These are phyloP conservation scores for Drosophila suzukii DNA, from an alignment of 1,140 invertebrate species.

Conservation along the genomic window DNA sequence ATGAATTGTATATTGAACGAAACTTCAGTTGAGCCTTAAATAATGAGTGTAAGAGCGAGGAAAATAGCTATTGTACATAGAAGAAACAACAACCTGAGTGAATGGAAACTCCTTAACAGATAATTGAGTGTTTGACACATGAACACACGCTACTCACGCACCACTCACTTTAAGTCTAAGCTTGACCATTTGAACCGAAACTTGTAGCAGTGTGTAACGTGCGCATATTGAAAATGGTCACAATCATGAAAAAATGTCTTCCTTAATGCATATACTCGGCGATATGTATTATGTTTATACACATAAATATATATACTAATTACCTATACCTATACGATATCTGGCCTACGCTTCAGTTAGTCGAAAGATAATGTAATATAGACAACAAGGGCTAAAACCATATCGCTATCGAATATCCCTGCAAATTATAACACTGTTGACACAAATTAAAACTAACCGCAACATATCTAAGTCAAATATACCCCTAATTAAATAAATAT, in stretches of 20 bases:
- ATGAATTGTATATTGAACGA: constrained; percentile 53
- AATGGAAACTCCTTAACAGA: constrained; percentile 55
- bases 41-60: constrained; percentile 44
- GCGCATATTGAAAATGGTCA: constrained; percentile 75
- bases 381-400: constrained; percentile 26
- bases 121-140: constrained; percentile 49
- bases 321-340: constrained; percentile 55
- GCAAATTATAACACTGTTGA: constrained; percentile 76
- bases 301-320: constrained; percentile 54
- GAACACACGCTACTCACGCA: constrained; percentile 30
- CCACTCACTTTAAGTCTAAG: constrained; percentile 62
- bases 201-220: constrained; percentile 48
- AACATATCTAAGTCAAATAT: constrained; percentile 57
- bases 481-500: constrained; percentile 36
- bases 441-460: constrained; percentile 54
- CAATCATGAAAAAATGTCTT: constrained; percentile 85
- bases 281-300: constrained; percentile 75
- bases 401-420: constrained; percentile 56
- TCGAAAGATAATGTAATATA: constrained; percentile 47
- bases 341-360: constrained; percentile 74
- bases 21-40: constrained; percentile 66
- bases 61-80: constrained; percentile 58
- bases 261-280: constrained; percentile 81
- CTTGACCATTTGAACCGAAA: constrained; percentile 61
- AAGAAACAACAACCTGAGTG: constrained; percentile 15